These are phyloP conservation scores for Luperina testacea DNA, from an alignment of 2,888 invertebrate species.

Conservation along the genomic window DNA sequence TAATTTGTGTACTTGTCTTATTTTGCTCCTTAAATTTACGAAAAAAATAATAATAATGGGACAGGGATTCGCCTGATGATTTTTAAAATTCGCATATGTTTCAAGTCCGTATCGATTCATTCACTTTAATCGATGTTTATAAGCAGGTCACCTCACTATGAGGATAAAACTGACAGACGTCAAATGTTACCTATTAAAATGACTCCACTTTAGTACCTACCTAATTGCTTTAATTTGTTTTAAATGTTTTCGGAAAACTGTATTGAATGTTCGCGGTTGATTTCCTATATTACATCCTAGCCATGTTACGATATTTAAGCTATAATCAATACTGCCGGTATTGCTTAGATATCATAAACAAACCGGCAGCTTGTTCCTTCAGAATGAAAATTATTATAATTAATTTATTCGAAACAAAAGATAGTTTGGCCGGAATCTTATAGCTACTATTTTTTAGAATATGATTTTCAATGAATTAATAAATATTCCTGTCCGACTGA, in stretches of 20 bases:
- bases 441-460: neutral
- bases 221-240: constrained; percentile 7
- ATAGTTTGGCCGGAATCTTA: too few relatives aligned
- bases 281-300: constrained; percentile 13
- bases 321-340: neutral
- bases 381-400: neutral
- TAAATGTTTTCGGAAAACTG: constrained; percentile 8
- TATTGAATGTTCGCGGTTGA: constrained; percentile 3
- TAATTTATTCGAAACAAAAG: neutral
- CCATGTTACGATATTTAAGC: neutral
- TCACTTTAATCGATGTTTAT: too few relatives aligned
- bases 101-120: too few relatives aligned
- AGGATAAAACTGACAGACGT: too few relatives aligned
- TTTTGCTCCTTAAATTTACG: too few relatives aligned
- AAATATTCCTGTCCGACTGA: neutral
- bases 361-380: neutral
- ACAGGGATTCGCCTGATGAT: too few relatives aligned
- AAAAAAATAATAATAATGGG: too few relatives aligned
- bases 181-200: too few relatives aligned
- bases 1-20: too few relatives aligned
- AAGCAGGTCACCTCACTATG: too few relatives aligned
- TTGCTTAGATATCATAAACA: constrained; percentile 14
- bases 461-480: neutral
- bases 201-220: too few relatives aligned
- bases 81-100: too few relatives aligned